Evolutionary conservation across 2,113 vertebrate species (phyloP), one percentile per base, ranked within the genome.

Genomic region (Sylvietta virens): DNA sequence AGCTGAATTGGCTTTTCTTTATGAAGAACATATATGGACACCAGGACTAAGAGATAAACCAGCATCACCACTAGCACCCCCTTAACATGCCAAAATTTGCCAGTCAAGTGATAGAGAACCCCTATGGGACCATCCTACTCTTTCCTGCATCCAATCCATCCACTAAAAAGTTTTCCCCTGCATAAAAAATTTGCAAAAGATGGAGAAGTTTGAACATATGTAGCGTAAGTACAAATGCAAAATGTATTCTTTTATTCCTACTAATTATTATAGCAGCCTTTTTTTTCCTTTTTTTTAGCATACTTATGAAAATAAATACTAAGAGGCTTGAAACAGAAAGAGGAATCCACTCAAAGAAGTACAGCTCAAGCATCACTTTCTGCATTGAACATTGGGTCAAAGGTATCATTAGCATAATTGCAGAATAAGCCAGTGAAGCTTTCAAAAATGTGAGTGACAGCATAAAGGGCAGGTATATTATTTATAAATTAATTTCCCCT

Each of bases 401-500:
- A 86, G 28, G 44, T 50, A 77, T 33, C 14, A 77, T 70, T 88
- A 86, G 24, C 35, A 45, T 90, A 93, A 96, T 70, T 94, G 58
- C 48, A 90, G 35, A 93, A 86, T 24, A 83, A 83, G 60, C 10
- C 60, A 86, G 66, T 47, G 64, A 76, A 90, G 35, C 60, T 88
- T 90, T 88, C 56, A 62, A 23, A 93, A 70, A 83, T 35, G 16
- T 35, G 20, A 90, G 15, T 54, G 88, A 90, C 31, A 56, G 48
- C 42, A n/a, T 51, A 94, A 95, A 96, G 66, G 54, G 47, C 67
- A 90, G 67, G 37, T 82, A 77, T 21, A 47, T 88, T 90, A 90
- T 93, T 94, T 88, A 81, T 45, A 82, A 88, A 88, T 86, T 92
- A 60, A 90, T 87, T 92, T 88, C 13, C 12, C n/a, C 37, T 72